Base-by-base conservation (phyloP, 2,888 invertebrate species). In the Drosophila fulvimacula region DNA sequence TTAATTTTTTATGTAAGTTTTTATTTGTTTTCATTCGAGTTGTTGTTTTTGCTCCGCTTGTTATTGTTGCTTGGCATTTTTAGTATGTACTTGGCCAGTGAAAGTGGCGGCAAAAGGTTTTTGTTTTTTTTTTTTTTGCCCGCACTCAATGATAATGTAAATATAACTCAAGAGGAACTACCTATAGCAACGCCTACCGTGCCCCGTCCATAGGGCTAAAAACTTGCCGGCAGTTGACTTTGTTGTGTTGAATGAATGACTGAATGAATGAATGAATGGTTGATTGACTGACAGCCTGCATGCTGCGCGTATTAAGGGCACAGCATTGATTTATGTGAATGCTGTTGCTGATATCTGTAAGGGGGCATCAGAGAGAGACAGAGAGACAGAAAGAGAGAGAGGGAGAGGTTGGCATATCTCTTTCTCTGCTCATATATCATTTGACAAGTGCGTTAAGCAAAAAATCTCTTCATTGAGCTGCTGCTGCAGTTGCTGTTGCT, bases 291-390 rank as follows among this genome's bases (percentile, higher is more conserved):
- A 46, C 57, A 57, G 57, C 73, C 57, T 60, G 57, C 73, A 88
- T 42, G 42, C 42, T 42, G 42, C 0, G 13, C 21, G 42, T 21
- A 42, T 78, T 76, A 83, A 68, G 88, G 87, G 84, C 87, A 88
- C 24, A 49, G 51, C 83, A 88, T 88, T 83, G 88, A 83, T 88
- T 83, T 83, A 83, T 83, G 83, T 61, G 77, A 67, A 42, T 46
- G 53, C 53, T 64, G 60, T 53, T 55, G 52, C 19, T 69, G 38
- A 70, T 66, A 69, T 55, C 46, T 56, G 38, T 24, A 24, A n/a
- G n/a, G n/a, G n/a, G n/a, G n/a, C n/a, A n/a, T n/a, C n/a, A n/a
- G n/a, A n/a, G n/a, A n/a, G 2, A 5, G 27, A n/a, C n/a, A 15
- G 44, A 13, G 6, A 3, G 15, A 24, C 0, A 41, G 44, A 24